phyloP scores from a whole-genome alignment of 2,888 invertebrate species.

The Athrips mouffetella region DNA sequence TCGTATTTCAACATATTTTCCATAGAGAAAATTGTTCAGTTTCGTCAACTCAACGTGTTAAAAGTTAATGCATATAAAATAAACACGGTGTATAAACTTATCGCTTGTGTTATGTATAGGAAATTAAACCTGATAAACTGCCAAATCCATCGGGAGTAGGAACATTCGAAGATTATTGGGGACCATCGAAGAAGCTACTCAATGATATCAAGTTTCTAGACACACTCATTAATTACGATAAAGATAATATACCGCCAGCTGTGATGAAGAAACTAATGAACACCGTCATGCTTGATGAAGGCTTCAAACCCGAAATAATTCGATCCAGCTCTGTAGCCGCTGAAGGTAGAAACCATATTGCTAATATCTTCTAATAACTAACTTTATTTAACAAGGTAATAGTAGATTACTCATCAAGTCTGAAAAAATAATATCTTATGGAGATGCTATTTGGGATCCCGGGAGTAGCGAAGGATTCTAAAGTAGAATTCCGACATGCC shows the following conservation, averaged over 20 bases:
- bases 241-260: slow-evolving; percentile 92
- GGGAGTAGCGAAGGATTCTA: too few relatives aligned
- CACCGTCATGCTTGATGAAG: slow-evolving; percentile 88
- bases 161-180: slow-evolving; percentile 95
- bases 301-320: slow-evolving; percentile 95
- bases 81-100: too few relatives aligned
- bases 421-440: too few relatives aligned
- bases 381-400: too few relatives aligned
- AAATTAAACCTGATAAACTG: slow-evolving; percentile 91
- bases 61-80: too few relatives aligned
- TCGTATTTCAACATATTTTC: too few relatives aligned
- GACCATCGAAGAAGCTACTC: slow-evolving; percentile 90
- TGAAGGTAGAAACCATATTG: slow-evolving; percentile 78
- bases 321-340: slow-evolving; percentile 92
- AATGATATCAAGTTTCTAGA: slow-evolving; percentile 96
- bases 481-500: too few relatives aligned
- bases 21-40: too few relatives aligned
- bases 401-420: too few relatives aligned
- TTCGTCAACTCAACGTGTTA: too few relatives aligned
- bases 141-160: slow-evolving; percentile 91
- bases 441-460: too few relatives aligned
- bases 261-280: slow-evolving; percentile 91
- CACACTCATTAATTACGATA: slow-evolving; percentile 90
- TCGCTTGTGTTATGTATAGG: slow-evolving; percentile 63
- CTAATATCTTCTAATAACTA: background rate